These are phyloP conservation scores for Lasioglossum leucozonium DNA, from an alignment of 2,888 invertebrate species.

Conservation along the genomic window DNA sequence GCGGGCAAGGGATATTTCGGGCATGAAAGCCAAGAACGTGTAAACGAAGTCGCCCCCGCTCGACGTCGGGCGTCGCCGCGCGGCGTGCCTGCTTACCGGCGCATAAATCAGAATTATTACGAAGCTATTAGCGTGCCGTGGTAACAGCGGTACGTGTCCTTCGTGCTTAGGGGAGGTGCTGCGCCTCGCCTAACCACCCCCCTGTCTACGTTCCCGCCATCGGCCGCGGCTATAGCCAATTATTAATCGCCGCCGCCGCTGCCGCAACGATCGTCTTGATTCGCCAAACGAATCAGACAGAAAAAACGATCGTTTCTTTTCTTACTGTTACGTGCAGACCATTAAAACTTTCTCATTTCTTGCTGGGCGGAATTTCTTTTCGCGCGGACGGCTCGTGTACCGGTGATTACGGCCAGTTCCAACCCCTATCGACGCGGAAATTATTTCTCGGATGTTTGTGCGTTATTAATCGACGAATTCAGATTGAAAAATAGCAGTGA, in stretches of 20 bases:
- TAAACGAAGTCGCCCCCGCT: constrained; percentile 73
- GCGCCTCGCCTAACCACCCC: constrained; percentile 49
- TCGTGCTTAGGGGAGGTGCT: constrained; percentile 68
- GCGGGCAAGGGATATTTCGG: constrained; percentile 70
- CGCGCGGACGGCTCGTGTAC: not conserved
- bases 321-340: not conserved
- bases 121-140: constrained; percentile 81
- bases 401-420: not conserved
- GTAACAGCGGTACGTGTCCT: constrained; percentile 82
- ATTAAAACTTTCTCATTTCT: not conserved
- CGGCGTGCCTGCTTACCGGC: constrained; percentile 77
- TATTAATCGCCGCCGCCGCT: constrained; percentile 82
- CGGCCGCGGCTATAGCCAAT: constrained; percentile 75
- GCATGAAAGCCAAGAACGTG: constrained; percentile 72
- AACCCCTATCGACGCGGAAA: not conserved
- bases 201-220: constrained; percentile 44
- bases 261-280: constrained; percentile 58
- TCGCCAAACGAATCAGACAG: constrained; percentile 3
- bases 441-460: not conserved
- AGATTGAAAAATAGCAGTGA: not conserved
- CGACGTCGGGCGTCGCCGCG: constrained; percentile 59
- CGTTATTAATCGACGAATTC: not conserved
- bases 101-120: constrained; percentile 83
- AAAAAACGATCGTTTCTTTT: constrained; percentile 12
- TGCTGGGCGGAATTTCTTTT: not conserved